Base-by-base conservation (phyloP, 1,140 invertebrate genomes). In the Dendrolimus kikuchii region DNA sequence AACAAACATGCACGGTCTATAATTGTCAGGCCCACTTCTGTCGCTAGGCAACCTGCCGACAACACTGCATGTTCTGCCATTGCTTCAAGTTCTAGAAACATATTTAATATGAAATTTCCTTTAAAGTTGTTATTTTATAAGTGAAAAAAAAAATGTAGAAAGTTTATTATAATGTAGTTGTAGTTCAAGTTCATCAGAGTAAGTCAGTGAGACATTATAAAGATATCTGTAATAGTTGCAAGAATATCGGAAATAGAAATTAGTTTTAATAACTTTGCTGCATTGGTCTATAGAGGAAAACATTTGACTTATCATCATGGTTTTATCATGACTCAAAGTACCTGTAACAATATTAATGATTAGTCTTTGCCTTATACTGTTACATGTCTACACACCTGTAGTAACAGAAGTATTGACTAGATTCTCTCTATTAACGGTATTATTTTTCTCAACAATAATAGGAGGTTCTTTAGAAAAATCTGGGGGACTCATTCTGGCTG, bases 1-100 rank as follows among this genome's bases (percentile, higher is more conserved):
- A 96, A 97, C 5, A 96, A 87, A 51, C 95, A 94, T 23, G 97
- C 86, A 43, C 94, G 92, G 83, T 98, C 97, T 7, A 98, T 87
- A 2, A 94, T 92, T 9, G 95, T 93, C 40, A 98, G 89, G 2
- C 96, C 96, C 46, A 96, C 92, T 90, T 99, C 97, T 9, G 95
- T 95, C 0, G 95, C 92, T 67, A 98, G 88, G 82, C 97, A 96
- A 5, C 95, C 96, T 73, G 97, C 95, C 5, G 95, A 88, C 4
- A 95, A 70, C 4, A 92, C 91, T 67, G 92, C 89, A 66, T 93
- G 89, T 56, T 91, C 80, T 38, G 89, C 90, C 50, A 88, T 86
- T 5, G 85, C 85, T 71, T 92, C 91, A 62, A 89, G 87, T 71
- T 93, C 90, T 90, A 55, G 52, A 75, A 82, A 46, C 23, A 23